A percentile compares a stretch with the other conserved stretches of the same genome.
Conservation (phyloP, 2,888 invertebrate genomes). For the Drosophila borborema region DNA sequence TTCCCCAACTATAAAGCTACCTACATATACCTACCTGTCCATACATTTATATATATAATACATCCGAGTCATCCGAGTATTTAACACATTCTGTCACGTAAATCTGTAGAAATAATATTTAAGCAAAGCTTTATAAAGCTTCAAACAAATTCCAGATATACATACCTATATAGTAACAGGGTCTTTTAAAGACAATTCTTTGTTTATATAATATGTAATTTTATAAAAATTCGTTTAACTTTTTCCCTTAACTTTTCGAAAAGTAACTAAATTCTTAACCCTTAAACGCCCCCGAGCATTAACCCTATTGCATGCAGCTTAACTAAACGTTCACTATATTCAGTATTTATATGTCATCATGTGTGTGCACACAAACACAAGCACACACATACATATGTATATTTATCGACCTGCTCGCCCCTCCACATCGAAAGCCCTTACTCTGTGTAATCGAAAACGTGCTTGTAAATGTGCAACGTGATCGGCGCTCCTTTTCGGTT, state of each 20-base stretch:
- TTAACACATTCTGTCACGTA: constrained; percentile 29
- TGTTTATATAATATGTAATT: not conserved
- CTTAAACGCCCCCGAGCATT: constrained; percentile 14
- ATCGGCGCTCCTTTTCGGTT: constrained; percentile 62
- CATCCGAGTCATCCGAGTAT: not conserved
- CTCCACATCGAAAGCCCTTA: constrained; percentile 12
- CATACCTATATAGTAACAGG: too few species aligned
- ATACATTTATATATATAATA: not conserved
- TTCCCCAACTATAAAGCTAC: not conserved
- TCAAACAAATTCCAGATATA: not conserved
- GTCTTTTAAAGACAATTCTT: not conserved
- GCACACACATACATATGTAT: not conserved
- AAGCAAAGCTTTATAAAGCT: not conserved
- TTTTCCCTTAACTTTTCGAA: not conserved
- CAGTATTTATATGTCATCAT: constrained; percentile 66
- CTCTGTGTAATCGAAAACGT: constrained; percentile 63
- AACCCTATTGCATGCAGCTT: constrained; percentile 31
- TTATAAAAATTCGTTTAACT: not conserved
- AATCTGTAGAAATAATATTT: constrained; percentile 1
- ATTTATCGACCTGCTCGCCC: constrained; percentile 11
- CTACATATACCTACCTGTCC: not conserved
- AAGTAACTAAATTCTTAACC: constrained; percentile 21
- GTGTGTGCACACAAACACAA: constrained; percentile 8
- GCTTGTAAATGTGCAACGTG: constrained; percentile 67
- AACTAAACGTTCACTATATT: constrained; percentile 46